Conservation (phyloP, 1,140 invertebrate species). For the Polyergus mexicanus region DNA sequence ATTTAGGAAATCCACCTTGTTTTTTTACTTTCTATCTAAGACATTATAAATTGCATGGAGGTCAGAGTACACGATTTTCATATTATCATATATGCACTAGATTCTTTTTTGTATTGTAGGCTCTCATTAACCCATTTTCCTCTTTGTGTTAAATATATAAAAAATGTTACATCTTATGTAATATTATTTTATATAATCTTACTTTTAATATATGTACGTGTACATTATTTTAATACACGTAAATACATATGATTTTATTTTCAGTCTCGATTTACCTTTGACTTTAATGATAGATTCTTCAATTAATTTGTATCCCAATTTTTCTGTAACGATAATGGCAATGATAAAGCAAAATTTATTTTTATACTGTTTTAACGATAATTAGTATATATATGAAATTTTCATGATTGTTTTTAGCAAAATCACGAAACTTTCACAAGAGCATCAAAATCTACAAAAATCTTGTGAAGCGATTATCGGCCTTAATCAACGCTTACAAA, state of each 20-base stretch:
- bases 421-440: constrained; percentile 78
- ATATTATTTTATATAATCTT: constrained; percentile 23
- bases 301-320: not conserved
- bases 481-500: constrained; percentile 80
- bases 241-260: constrained; percentile 46
- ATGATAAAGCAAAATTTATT: constrained; percentile 33
- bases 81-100: too few relatives aligned
- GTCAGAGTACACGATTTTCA: too few relatives aligned
- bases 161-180: constrained; percentile 18
- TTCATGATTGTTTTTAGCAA: constrained; percentile 73
- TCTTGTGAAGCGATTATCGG: constrained; percentile 70
- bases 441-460: constrained; percentile 77
- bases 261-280: constrained; percentile 52
- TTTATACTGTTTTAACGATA: constrained; percentile 11
- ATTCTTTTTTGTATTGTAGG: too few relatives aligned
- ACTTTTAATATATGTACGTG: constrained; percentile 22
- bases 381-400: not conserved
- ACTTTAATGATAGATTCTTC: constrained; percentile 37
- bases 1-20: too few relatives aligned
- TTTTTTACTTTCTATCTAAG: too few relatives aligned
- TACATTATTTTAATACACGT: too few relatives aligned
- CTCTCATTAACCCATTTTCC: too few relatives aligned
- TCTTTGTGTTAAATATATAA: constrained; percentile 11
- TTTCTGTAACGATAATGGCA: not conserved
- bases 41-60: too few relatives aligned